Conservation (phyloP, 2,888 invertebrate genomes). For the Biston stratarius region DNA sequence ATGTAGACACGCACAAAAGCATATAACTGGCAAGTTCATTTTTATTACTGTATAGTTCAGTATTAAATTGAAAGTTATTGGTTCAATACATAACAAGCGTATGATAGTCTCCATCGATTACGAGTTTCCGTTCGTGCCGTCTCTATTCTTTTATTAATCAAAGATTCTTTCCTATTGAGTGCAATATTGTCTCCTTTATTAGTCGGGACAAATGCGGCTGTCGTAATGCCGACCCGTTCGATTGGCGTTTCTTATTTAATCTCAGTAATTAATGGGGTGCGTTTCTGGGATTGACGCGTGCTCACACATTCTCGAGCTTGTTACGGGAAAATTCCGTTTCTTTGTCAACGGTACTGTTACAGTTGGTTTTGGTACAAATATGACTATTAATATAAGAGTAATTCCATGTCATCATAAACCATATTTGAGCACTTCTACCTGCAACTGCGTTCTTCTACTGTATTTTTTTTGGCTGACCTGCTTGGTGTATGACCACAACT, state of each 20-base stretch:
- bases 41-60: too few species aligned
- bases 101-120: too few species aligned
- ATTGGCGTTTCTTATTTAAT: constrained; percentile 82
- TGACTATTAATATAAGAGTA: neutral
- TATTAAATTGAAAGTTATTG: too few species aligned
- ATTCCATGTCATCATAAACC: too few species aligned
- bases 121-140: neutral
- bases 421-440: too few species aligned
- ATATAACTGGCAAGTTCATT: too few species aligned
- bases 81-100: too few species aligned
- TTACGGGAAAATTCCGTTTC: constrained; percentile 27
- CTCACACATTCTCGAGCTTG: constrained; percentile 40
- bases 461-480: too few species aligned
- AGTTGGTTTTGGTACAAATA: constrained; percentile 23
- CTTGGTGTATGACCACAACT: too few species aligned
- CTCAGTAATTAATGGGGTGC: constrained; percentile 76
- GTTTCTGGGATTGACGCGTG: constrained; percentile 53
- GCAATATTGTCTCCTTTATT: constrained; percentile 87
- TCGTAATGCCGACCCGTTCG: constrained; percentile 65
- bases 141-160: constrained; percentile 18
- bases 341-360: constrained; percentile 19
- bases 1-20: too few species aligned
- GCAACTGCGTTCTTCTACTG: too few species aligned
- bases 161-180: constrained; percentile 63
- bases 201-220: constrained; percentile 83